Percentiles rank a stretch among this genome's conserved stretches.
These are phyloP conservation scores for Metaphire vulgaris DNA, from an alignment of 1,140 invertebrate genomes.

Conservation along the genomic window DNA sequence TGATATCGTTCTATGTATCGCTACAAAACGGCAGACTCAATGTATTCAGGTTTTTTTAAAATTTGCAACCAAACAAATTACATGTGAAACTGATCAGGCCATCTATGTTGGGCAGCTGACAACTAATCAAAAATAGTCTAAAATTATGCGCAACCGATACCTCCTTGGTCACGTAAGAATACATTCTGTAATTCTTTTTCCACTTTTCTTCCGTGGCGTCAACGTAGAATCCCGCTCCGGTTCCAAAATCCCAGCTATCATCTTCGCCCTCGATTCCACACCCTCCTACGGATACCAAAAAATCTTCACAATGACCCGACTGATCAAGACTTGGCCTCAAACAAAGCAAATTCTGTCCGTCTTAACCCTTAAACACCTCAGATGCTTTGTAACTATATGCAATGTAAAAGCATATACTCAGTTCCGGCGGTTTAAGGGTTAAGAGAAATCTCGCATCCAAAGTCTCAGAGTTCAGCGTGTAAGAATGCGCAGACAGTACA, in stretches of 20 bases:
- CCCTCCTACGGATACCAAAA: conserved; percentile 58
- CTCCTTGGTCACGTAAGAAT: conserved; percentile 87
- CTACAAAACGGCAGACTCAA: no score
- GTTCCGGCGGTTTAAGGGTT: no score
- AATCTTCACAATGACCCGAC: conserved; percentile 7
- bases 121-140: no score
- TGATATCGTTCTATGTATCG: no score
- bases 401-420: no score
- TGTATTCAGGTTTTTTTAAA: no score
- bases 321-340: background rate
- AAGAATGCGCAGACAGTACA: background rate
- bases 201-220: conserved; percentile 85
- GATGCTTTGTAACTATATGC: no score
- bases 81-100: no score
- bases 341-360: background rate
- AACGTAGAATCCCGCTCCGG: conserved; percentile 90
- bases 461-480: background rate
- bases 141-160: no score
- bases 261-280: conserved; percentile 77
- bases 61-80: no score
- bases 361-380: background rate
- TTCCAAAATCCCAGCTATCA: conserved; percentile 87
- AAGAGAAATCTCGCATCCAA: background rate
- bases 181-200: conserved; percentile 93
- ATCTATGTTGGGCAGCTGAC: no score